phyloP scores from a whole-genome alignment of 2,888 invertebrate genomes.

The Anthophora plumipes region DNA sequence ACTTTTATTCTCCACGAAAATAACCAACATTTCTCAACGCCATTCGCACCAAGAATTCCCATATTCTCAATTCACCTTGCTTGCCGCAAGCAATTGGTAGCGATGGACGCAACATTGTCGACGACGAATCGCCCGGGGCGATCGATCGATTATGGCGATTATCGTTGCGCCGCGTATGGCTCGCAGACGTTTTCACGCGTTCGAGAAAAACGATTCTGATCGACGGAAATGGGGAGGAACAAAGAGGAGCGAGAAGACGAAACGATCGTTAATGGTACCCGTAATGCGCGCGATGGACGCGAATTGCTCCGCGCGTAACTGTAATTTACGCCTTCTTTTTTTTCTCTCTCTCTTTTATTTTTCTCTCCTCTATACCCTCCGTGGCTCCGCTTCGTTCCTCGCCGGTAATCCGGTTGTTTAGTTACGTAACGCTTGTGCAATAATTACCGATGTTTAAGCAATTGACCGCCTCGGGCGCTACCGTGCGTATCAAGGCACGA shows the following conservation, averaged over 20 bases:
- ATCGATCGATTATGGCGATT: constrained; percentile 29
- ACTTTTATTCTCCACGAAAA: too few species aligned
- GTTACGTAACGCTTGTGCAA: constrained; percentile 70
- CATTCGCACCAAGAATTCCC: neutral
- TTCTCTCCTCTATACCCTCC: neutral
- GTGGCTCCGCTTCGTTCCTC: constrained; percentile 15
- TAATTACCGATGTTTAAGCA: constrained; percentile 68
- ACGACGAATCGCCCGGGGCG: neutral
- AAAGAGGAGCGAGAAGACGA: constrained; percentile 42
- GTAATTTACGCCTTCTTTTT: constrained; percentile 71
- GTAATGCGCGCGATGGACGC: constrained; percentile 70
- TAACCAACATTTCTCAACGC: too few species aligned
- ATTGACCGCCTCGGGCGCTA: constrained; percentile 65
- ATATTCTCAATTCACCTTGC: neutral
- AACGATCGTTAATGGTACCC: constrained; percentile 64
- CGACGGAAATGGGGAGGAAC: constrained; percentile 35
- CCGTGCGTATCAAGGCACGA: constrained; percentile 36
- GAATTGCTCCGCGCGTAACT: constrained; percentile 66
- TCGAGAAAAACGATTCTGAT: constrained; percentile 50
- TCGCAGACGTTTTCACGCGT: constrained; percentile 39
- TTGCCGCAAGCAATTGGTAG: neutral
- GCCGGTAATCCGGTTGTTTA: constrained; percentile 55
- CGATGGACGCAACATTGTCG: neutral
- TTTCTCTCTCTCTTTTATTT: neutral
- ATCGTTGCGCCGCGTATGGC: constrained; percentile 14